phyloP scores from a whole-genome alignment of 2,113 vertebrate genomes.

The Podiceps cristatus region DNA sequence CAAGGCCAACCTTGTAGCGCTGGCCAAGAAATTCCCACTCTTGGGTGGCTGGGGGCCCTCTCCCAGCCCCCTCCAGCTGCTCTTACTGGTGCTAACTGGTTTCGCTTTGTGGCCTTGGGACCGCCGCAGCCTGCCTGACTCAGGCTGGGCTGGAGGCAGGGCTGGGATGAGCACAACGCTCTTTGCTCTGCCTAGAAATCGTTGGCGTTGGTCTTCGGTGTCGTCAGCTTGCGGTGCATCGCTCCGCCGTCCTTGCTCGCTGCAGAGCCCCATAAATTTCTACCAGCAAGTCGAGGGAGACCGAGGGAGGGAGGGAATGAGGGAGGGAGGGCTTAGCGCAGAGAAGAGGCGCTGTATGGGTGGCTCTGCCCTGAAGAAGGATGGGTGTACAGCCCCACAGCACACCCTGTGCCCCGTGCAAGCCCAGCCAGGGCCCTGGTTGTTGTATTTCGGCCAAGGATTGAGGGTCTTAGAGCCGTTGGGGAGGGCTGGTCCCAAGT shows the following conservation, averaged over 20 bases:
- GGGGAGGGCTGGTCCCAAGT: neutral
- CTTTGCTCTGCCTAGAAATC: neutral
- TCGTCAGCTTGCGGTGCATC: neutral
- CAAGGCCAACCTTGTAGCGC: neutral
- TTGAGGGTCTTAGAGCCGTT: neutral
- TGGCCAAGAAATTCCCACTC: neutral
- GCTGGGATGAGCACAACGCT: accelerated
- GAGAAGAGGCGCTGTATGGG: accelerated
- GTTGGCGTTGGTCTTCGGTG: neutral
- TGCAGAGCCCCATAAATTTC: constrained; percentile 14
- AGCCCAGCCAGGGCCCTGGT: neutral
- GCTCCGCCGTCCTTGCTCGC: neutral
- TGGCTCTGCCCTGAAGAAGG: neutral
- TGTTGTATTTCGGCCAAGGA: neutral
- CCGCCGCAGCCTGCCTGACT: neutral
- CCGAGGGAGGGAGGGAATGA: neutral
- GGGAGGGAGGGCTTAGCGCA: neutral
- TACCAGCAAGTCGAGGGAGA: neutral
- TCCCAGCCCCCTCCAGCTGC: neutral
- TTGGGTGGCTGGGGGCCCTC: neutral
- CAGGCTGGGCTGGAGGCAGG: neutral
- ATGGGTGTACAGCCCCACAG: accelerated
- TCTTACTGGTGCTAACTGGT: neutral
- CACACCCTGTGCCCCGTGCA: accelerated
- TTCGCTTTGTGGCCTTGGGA: neutral